Conservation (phyloP, 2,888 invertebrate species). For the Limnephilus lunatus region DNA sequence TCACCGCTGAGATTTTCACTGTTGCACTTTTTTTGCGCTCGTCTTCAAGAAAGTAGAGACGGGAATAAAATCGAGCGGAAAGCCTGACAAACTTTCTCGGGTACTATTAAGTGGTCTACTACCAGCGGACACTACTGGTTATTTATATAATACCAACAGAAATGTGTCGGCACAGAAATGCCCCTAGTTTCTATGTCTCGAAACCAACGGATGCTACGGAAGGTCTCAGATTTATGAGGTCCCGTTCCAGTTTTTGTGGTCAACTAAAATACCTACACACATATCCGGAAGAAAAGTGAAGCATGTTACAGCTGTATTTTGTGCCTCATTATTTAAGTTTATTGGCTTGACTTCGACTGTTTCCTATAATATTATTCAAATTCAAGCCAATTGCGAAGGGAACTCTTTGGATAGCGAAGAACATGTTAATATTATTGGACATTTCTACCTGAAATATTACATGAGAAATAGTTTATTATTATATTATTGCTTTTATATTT, state of each 20-base stretch:
- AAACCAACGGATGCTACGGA: slow-evolving; percentile 10
- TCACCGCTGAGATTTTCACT: slow-evolving; percentile 46
- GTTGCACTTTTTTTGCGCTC: slow-evolving; percentile 49
- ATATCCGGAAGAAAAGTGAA: background rate
- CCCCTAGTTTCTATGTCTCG: slow-evolving; percentile 30
- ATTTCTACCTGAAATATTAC: background rate
- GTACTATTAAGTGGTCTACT: slow-evolving; percentile 29
- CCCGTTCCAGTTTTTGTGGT: slow-evolving; percentile 19
- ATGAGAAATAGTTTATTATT: background rate
- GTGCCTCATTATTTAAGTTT: background rate
- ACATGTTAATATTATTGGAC: background rate
- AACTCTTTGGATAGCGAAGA: background rate
- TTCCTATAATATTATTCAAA: background rate
- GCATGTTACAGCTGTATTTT: background rate
- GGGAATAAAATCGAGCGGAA: slow-evolving; percentile 56
- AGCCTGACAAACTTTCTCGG: slow-evolving; percentile 51
- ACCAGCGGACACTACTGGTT: slow-evolving; percentile 38
- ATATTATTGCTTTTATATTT: background rate
- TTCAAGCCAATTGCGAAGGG: background rate
- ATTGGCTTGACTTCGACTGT: background rate
- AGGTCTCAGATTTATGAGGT: slow-evolving; percentile 28
- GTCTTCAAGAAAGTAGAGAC: slow-evolving; percentile 53
- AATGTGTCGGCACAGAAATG: slow-evolving; percentile 28
- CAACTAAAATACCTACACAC: background rate
- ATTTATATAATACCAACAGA: slow-evolving; percentile 39